Conservation (phyloP, 2,888 invertebrate species). For the Drosophila paranaensis region DNA sequence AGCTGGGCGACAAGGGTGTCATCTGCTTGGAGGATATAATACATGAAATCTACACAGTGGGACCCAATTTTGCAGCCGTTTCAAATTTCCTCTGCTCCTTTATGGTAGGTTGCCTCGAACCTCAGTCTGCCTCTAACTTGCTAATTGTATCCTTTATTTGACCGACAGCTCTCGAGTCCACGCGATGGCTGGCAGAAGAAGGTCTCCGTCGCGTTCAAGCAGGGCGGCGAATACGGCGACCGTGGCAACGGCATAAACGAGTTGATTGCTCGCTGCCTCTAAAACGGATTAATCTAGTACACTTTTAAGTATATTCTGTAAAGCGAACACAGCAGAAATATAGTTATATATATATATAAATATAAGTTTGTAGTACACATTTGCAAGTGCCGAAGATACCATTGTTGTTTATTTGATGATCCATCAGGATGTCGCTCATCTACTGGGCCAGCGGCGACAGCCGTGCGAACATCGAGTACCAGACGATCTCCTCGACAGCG, state of each 20-base stretch:
- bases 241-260: slow-evolving; percentile 82
- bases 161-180: slow-evolving; percentile 82
- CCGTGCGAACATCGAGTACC: slow-evolving; percentile 64
- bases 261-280: slow-evolving; percentile 82
- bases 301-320: slow-evolving; percentile 47
- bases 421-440: slow-evolving; percentile 39
- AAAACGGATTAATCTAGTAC: slow-evolving; percentile 56
- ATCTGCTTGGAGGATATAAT: slow-evolving; percentile 85
- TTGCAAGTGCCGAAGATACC: slow-evolving; percentile 16
- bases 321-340: slow-evolving; percentile 33
- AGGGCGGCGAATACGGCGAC: slow-evolving; percentile 85
- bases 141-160: background rate
- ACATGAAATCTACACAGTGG: slow-evolving; percentile 84
- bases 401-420: background rate
- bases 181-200: slow-evolving; percentile 84
- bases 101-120: slow-evolving; percentile 78
- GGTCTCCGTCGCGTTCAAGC: slow-evolving; percentile 81
- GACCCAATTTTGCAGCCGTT: slow-evolving; percentile 82
- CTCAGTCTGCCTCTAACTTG: no score
- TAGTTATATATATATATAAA: slow-evolving; percentile 24
- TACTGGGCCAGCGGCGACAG: slow-evolving; percentile 47
- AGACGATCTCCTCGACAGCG: slow-evolving; percentile 72
- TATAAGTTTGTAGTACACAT: slow-evolving; percentile 40
- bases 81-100: slow-evolving; percentile 82
- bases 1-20: slow-evolving; percentile 83